Evolutionary conservation across 2,797 vertebrate species (phyloP).

Genomic region (Mormyrus hasselquistii): DNA sequence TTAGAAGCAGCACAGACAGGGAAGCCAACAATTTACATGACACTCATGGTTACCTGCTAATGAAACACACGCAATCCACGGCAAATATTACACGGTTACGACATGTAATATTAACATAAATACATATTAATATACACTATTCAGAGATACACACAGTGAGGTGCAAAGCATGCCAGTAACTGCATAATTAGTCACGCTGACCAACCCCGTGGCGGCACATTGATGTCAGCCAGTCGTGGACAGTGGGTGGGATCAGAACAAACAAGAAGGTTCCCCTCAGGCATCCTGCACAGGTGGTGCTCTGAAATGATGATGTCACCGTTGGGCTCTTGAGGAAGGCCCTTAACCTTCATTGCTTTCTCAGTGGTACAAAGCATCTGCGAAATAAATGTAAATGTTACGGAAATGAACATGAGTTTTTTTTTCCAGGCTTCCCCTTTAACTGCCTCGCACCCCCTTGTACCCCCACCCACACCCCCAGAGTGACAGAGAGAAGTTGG

Average conservation of each 20-base stretch:
- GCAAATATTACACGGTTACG: neutral
- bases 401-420: neutral
- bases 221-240: neutral
- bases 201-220: neutral
- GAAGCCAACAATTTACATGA: neutral
- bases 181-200: neutral
- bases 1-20: neutral
- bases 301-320: neutral
- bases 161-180: neutral
- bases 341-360: neutral
- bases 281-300: neutral
- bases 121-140: neutral
- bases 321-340: neutral
- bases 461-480: constrained; percentile 36
- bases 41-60: neutral
- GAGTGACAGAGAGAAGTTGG: constrained; percentile 83
- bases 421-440: neutral
- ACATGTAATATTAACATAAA: neutral
- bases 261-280: neutral
- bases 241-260: neutral
- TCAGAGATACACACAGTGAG: neutral
- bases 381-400: neutral
- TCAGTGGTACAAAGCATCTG: neutral
- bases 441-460: neutral
- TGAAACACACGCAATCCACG: neutral